Conservation (phyloP, 2,113 vertebrate genomes). For the Dasypus novemcinctus region DNA sequence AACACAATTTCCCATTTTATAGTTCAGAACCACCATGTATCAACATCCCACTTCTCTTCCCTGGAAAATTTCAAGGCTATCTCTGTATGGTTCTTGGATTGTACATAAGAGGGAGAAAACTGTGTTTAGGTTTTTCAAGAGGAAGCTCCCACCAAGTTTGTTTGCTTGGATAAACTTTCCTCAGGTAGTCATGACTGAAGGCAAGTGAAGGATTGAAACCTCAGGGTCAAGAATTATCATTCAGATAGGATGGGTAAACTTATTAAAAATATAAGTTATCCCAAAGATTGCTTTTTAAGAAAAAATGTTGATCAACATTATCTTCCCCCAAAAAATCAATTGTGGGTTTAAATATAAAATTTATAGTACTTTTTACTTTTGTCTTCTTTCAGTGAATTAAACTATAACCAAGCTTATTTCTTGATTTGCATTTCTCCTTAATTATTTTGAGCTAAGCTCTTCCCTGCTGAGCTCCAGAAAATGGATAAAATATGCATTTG, state of each 20-base stretch:
- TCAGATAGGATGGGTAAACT: background rate
- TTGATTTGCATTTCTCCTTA: constrained; percentile 73
- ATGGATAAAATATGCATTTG: constrained; percentile 69
- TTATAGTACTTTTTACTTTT: constrained; percentile 47
- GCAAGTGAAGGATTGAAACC: background rate
- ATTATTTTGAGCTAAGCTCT: constrained; percentile 72
- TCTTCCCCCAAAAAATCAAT: constrained; percentile 42
- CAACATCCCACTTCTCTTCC: background rate
- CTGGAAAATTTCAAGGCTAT: background rate
- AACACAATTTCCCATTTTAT: background rate
- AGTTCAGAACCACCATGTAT: background rate
- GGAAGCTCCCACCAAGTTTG: background rate
- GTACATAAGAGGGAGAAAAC: background rate
- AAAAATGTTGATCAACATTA: constrained; percentile 17
- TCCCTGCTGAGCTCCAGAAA: constrained; percentile 65
- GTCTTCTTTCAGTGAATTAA: constrained; percentile 66
- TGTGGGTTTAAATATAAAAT: constrained; percentile 23
- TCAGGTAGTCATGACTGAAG: background rate
- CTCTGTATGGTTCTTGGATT: background rate
- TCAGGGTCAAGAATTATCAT: background rate
- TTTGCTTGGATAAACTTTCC: background rate
- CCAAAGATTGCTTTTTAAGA: constrained; percentile 33
- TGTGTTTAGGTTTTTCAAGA: background rate
- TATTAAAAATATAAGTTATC: background rate
- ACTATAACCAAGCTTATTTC: constrained; percentile 64